phyloP scores from a whole-genome alignment of 2,888 invertebrate species.

The Lepidonotus clava region DNA sequence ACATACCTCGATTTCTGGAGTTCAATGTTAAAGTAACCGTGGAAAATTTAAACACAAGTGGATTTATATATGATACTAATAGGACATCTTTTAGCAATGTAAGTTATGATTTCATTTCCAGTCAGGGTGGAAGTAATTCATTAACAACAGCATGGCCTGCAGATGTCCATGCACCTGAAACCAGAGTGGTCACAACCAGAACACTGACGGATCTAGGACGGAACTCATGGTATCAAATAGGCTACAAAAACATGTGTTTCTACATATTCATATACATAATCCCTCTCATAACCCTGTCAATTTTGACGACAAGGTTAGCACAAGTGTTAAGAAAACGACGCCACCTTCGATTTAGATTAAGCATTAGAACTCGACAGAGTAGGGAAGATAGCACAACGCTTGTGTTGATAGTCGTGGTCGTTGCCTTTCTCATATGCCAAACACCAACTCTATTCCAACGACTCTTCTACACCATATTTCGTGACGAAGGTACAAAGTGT shows the following conservation, averaged over 20 bases:
- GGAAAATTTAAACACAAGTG: too few species aligned
- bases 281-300: constrained; percentile 54
- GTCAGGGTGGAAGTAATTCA: too few species aligned
- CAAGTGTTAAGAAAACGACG: constrained; percentile 35
- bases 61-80: too few species aligned
- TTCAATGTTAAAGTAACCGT: constrained; percentile 3
- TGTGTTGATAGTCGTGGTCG: constrained; percentile 75
- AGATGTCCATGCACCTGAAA: too few species aligned
- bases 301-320: constrained; percentile 57
- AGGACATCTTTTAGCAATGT: too few species aligned
- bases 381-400: constrained; percentile 76
- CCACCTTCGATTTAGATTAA: background rate
- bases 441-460: constrained; percentile 67
- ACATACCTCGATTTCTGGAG: constrained; percentile 60
- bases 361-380: constrained; percentile 63
- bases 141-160: too few species aligned
- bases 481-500: constrained; percentile 53
- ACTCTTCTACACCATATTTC: constrained; percentile 54
- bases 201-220: constrained; percentile 52
- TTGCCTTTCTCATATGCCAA: constrained; percentile 78
- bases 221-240: constrained; percentile 50
- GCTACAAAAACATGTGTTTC: constrained; percentile 60
- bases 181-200: background rate
- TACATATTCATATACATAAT: constrained; percentile 61
- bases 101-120: too few species aligned